Conservation (phyloP, 2,113 vertebrate species). For the Puma concolor region DNA sequence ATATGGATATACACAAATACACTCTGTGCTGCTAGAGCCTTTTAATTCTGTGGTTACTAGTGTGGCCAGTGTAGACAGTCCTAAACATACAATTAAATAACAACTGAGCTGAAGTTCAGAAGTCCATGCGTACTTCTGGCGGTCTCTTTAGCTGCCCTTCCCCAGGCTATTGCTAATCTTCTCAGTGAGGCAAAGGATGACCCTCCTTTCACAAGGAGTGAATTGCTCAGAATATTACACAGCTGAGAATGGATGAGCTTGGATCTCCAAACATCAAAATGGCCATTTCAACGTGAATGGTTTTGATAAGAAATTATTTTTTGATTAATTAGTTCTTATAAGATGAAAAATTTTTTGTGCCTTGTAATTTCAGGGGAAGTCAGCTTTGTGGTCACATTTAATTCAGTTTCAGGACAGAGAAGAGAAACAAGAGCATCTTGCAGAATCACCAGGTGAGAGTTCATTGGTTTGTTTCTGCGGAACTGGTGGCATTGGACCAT, state of each 20-base stretch:
- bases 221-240: not conserved
- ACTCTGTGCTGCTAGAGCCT: not conserved
- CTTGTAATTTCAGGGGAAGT: conserved; percentile 91
- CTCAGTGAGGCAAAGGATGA: not conserved
- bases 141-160: not conserved
- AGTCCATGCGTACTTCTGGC: not conserved
- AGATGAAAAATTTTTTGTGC: not conserved
- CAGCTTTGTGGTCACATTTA: conserved; percentile 98
- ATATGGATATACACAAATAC: not conserved
- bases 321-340: not conserved
- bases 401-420: conserved; percentile 95
- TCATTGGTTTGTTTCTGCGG: not conserved
- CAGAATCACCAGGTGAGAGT: conserved; percentile 91
- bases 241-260: not conserved
- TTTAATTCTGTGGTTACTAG: not conserved
- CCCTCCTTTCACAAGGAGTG: not conserved
- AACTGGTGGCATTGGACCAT: not conserved
- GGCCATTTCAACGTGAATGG: not conserved
- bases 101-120: not conserved
- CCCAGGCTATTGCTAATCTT: not conserved
- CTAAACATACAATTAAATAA: not conserved
- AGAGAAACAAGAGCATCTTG: conserved; percentile 90
- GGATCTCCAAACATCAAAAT: not conserved
- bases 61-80: not conserved
- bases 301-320: conserved; percentile 36